These are phyloP conservation scores for Mustelus asterias DNA, from an alignment of 2,113 vertebrate species.

Conservation along the genomic window DNA sequence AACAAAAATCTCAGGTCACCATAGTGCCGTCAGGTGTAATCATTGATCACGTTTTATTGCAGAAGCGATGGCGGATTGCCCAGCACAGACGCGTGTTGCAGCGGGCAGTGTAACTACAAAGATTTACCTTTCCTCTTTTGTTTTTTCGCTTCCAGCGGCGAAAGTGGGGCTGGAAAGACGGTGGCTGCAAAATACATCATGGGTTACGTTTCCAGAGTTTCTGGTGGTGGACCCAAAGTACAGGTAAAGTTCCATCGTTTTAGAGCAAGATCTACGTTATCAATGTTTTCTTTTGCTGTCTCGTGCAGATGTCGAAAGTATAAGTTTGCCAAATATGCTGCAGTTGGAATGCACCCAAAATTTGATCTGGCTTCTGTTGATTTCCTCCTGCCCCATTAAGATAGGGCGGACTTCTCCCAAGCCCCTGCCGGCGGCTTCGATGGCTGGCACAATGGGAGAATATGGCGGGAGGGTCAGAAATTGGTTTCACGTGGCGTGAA, in stretches of 20 bases:
- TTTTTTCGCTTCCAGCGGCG: constrained; percentile 63
- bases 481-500: too few species aligned
- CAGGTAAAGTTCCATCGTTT: constrained; percentile 64
- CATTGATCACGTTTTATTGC: background rate
- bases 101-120: background rate
- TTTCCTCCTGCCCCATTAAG: background rate
- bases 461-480: too few species aligned
- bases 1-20: background rate
- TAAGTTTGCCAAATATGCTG: background rate
- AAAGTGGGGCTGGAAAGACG: constrained; percentile 94
- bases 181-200: constrained; percentile 97
- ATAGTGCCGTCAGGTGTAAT: background rate
- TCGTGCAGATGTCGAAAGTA: background rate
- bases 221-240: constrained; percentile 86
- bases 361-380: background rate
- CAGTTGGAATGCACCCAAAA: too few species aligned
- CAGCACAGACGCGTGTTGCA: too few species aligned
- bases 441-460: too few species aligned
- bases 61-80: background rate
- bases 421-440: too few species aligned
- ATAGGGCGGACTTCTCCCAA: too few species aligned
- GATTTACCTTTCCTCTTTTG: background rate
- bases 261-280: background rate
- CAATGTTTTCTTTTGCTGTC: background rate
- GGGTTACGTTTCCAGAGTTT: constrained; percentile 89